A percentile compares a stretch with the other conserved stretches of the same genome.
Evolutionary conservation across 2,888 invertebrate genomes (phyloP).

Genomic region (Zaprionus lineosus): DNA sequence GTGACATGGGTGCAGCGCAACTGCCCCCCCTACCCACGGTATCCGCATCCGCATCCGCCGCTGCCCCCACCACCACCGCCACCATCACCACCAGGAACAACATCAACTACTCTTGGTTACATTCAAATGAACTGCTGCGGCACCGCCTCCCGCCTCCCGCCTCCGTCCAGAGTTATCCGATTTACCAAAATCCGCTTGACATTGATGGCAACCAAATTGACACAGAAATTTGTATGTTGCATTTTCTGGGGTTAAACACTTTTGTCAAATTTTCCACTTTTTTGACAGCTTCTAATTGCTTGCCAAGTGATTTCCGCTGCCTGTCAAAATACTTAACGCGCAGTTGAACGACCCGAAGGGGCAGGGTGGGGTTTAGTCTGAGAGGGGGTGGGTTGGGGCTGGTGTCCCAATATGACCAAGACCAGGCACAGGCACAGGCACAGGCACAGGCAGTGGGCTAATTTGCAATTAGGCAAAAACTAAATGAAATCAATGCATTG

Average conservation of each 20-base stretch:
- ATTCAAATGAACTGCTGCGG: conserved; percentile 42
- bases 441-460: conserved; percentile 61
- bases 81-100: background rate
- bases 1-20: conserved; percentile 64
- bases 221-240: conserved; percentile 56
- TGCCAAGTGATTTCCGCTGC: conserved; percentile 54
- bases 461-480: conserved; percentile 71
- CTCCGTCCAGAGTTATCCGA: conserved; percentile 27
- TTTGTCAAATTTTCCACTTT: conserved; percentile 18
- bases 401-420: too few relatives aligned
- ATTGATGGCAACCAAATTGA: conserved; percentile 73
- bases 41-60: too few relatives aligned
- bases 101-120: conserved; percentile 42
- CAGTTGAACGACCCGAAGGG: conserved; percentile 7
- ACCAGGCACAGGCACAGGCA: too few relatives aligned
- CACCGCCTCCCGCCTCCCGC: conserved; percentile 13
- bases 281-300: conserved; percentile 70
- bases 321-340: conserved; percentile 50
- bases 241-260: conserved; percentile 51
- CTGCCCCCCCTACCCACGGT: too few relatives aligned
- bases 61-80: too few relatives aligned
- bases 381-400: background rate
- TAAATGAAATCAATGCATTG: conserved; percentile 66
- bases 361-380: background rate
- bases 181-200: conserved; percentile 57